Percentiles rank a stretch among this genome's conserved stretches.
phyloP scores from a whole-genome alignment of 2,888 invertebrate species.

The Synanthedon vespiformis region DNA sequence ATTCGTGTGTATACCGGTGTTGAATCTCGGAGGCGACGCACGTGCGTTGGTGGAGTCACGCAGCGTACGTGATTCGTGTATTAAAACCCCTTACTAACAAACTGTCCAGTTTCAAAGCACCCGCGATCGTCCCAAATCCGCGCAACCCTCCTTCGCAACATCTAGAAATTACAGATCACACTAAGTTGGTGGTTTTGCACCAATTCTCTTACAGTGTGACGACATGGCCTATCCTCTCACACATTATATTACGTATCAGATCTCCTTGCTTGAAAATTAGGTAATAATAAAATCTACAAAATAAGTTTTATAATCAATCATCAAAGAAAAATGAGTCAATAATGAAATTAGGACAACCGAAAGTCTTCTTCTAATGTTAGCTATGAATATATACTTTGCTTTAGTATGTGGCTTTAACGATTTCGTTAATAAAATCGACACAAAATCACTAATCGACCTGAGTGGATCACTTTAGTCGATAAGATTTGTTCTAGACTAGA shows the following conservation, averaged over 20 bases:
- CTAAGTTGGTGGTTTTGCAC: constrained; percentile 18
- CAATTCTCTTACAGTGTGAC: constrained; percentile 20
- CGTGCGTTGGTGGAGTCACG: constrained; percentile 48
- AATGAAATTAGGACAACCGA: neutral
- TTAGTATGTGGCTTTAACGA: too few species aligned
- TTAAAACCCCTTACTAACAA: constrained; percentile 19
- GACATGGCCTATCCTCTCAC: constrained; percentile 21
- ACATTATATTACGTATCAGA: constrained; percentile 6
- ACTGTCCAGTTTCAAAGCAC: constrained; percentile 28
- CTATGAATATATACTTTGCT: neutral
- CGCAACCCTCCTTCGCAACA: too few species aligned
- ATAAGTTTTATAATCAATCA: neutral
- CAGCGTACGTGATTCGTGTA: constrained; percentile 34
- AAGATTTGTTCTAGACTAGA: too few species aligned
- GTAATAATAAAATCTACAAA: neutral
- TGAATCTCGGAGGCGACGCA: constrained; percentile 34
- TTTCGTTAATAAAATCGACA: too few species aligned
- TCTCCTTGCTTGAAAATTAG: neutral
- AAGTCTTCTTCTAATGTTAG: neutral
- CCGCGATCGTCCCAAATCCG: constrained; percentile 13
- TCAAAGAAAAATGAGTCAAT: neutral
- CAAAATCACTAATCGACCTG: too few species aligned
- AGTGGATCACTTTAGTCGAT: too few species aligned
- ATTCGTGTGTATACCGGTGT: constrained; percentile 34
- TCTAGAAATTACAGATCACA: constrained; percentile 11